These are phyloP conservation scores for Porites divaricata DNA, from an alignment of 92 coral and sea anemone genomes.

Conservation along the genomic window DNA sequence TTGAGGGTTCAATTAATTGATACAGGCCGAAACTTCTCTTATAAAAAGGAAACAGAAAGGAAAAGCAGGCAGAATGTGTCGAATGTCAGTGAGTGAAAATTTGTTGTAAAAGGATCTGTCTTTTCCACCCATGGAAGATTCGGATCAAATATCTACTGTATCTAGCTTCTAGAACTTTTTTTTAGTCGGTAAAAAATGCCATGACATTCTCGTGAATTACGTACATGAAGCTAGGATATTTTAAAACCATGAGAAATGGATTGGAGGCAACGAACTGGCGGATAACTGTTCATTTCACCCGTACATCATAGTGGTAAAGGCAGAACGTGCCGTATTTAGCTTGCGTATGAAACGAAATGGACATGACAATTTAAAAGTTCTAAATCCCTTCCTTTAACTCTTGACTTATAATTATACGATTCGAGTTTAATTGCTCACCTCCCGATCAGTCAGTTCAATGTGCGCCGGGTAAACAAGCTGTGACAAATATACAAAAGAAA, in stretches of 20 bases:
- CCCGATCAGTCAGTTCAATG: slow-evolving; percentile 91
- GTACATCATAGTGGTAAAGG: not conserved
- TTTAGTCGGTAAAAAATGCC: not conserved
- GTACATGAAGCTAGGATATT: not conserved
- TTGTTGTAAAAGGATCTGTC: too few relatives aligned
- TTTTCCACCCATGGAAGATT: too few relatives aligned
- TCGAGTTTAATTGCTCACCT: slow-evolving; percentile 62
- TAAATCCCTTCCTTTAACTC: not conserved
- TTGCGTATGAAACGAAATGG: slow-evolving; percentile 9
- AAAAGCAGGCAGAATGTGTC: too few relatives aligned
- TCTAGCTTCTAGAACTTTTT: too few relatives aligned
- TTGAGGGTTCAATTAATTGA: too few relatives aligned
- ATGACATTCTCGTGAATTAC: too few relatives aligned
- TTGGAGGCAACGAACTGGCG: not conserved
- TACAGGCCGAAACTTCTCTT: too few relatives aligned
- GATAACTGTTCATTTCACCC: not conserved
- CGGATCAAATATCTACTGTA: too few relatives aligned
- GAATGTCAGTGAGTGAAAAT: too few relatives aligned
- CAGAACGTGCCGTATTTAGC: not conserved
- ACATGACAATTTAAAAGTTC: not conserved
- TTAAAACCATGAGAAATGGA: too few relatives aligned
- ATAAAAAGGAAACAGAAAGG: too few relatives aligned
- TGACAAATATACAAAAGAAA: slow-evolving; percentile 5
- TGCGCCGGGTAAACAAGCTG: slow-evolving; percentile 92
- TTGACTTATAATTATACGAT: not conserved